Conservation (phyloP, 2,888 invertebrate species). For the Teleiodes luculella region DNA sequence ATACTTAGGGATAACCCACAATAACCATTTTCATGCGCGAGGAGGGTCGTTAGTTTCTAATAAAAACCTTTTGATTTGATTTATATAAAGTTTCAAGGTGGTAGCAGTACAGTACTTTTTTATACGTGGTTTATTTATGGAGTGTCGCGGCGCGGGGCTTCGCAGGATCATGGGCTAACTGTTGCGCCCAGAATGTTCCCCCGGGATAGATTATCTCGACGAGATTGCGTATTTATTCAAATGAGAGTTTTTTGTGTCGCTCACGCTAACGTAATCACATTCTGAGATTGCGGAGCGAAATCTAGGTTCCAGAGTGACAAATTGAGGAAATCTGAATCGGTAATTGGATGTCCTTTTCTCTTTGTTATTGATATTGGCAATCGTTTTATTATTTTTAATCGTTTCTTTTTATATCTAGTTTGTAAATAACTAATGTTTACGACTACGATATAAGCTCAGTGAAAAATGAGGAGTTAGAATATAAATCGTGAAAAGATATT, state of each 20-base stretch:
- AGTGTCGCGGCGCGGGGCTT: slow-evolving; percentile 27
- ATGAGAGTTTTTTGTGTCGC: slow-evolving; percentile 30
- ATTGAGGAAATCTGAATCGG: neutral
- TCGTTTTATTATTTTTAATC: too few species aligned
- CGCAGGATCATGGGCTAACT: slow-evolving; percentile 55
- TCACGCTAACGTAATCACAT: neutral
- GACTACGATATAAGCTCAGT: too few species aligned
- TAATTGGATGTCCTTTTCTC: neutral
- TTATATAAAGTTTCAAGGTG: too few species aligned
- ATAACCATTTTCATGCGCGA: too few species aligned
- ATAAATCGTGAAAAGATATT: too few species aligned
- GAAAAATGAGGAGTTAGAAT: too few species aligned
- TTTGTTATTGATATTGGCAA: neutral
- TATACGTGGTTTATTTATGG: neutral
- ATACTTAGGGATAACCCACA: too few species aligned
- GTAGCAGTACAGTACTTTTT: neutral
- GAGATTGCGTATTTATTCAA: slow-evolving; percentile 48
- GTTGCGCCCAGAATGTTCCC: slow-evolving; percentile 52
- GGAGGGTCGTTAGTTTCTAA: too few species aligned
- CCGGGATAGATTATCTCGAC: slow-evolving; percentile 32
- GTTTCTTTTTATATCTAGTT: too few species aligned
- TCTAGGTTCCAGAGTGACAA: neutral
- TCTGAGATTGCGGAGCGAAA: neutral
- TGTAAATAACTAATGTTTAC: too few species aligned
- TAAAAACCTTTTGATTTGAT: too few species aligned